Evolutionary conservation across 2,888 invertebrate species (phyloP), one percentile per base, ranked within the genome.

Genomic region (Brachyptera putata): DNA sequence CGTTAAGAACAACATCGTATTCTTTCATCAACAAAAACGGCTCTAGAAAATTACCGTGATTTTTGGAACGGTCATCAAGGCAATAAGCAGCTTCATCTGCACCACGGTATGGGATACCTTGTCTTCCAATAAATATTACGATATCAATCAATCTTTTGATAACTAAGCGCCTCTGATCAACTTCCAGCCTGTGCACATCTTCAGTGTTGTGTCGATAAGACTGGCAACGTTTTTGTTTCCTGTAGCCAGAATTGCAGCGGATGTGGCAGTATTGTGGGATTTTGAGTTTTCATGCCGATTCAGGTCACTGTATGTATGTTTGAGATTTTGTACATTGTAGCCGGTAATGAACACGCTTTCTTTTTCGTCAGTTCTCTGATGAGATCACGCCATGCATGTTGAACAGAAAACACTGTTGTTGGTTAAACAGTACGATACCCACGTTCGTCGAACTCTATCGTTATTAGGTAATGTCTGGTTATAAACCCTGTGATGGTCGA

Each of bases 1-100:
- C 48, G 5, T 48, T 48, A 9, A 48, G 22, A 13, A 48, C 22
- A n/a, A 5, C n/a, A n/a, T 48, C 48, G 14, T 48, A 48, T 22
- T 48, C 25, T 11, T 4, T 5, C 4, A 48, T 4, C 7, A 48
- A 24, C 11, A 48, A 4, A 3, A 48, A 48, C 7, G 48, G n/a
- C 22, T 48, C 48, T 9, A 48, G 25, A 25, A 48, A 48, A 25
- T 48, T 48, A 5, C 48, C 48, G 14, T 48, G 48, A n/a, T 48
- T 25, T 3, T n/a, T 48, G n/a, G 43, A 21, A 43, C 21, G 18
- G 16, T 43, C 43, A 43, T 43, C 43, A 4, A 43, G 43, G 22
- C 21, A 11, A 21, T 21, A 9, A 18, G 43, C 43, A 16, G 14
- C 16, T 16, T 43, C 43, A 37, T 37, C n/a, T 14, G n/a, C n/a